phyloP scores from a whole-genome alignment of 2,113 vertebrate genomes.

The Spheniscus mendiculus region DNA sequence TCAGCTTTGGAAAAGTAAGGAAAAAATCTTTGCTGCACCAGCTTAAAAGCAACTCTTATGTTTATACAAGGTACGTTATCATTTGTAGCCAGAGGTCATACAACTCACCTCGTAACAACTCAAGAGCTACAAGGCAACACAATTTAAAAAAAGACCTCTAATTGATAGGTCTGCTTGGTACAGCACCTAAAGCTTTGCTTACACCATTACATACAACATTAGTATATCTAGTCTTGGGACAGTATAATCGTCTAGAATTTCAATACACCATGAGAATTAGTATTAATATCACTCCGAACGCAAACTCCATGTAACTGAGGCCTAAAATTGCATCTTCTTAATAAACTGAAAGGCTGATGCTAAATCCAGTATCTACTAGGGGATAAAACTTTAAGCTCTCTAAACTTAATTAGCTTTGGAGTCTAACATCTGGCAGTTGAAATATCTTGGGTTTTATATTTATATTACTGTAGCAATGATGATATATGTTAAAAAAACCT shows the following conservation, averaged over 20 bases:
- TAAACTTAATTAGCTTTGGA: background rate
- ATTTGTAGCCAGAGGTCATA: background rate
- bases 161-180: background rate
- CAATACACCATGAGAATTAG: background rate
- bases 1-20: background rate
- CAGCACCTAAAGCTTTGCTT: background rate
- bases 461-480: background rate
- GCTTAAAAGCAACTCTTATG: background rate
- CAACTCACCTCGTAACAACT: background rate
- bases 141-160: background rate
- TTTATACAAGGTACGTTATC: background rate
- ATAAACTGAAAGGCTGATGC: conserved; percentile 5
- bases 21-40: background rate
- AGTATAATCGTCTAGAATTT: background rate
- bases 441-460: background rate
- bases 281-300: background rate
- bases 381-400: background rate
- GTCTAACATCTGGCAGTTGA: background rate
- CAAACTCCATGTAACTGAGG: background rate
- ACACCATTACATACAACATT: background rate
- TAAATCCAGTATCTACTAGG: background rate
- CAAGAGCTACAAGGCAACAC: background rate
- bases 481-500: background rate
- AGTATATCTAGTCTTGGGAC: background rate
- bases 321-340: background rate